Base-by-base conservation (phyloP, 2,888 invertebrate genomes). In the Fragum whitleyi region DNA sequence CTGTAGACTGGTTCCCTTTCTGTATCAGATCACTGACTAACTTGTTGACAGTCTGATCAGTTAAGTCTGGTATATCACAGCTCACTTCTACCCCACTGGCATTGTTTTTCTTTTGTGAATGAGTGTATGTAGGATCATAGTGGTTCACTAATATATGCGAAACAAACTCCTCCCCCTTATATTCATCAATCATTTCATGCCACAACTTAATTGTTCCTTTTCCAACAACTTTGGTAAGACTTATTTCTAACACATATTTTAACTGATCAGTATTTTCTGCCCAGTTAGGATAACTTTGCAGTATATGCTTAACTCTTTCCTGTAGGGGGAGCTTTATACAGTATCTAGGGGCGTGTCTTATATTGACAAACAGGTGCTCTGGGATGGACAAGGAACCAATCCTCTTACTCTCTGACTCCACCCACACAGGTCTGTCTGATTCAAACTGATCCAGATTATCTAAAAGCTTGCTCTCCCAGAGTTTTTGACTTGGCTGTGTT, bases 361-460 rank as follows among this genome's bases (percentile, higher is more conserved):
- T 75, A 21, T 77, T 69, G 7, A 75, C 5, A 71, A 89, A 89
- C 55, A 90, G 61, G 16, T 14, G 53, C 9, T 70, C 47, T 3
- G 89, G 90, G 28, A 90, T 79, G 11, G 21, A 19, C 11, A 87
- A 67, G 3, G 67, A 77, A 16, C 90, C 89, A n/a, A 90, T 87
- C n/a, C 77, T 74, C 53, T 68, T n/a, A 76, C 89, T 89, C 73
- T 90, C 89, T 5, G 90, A 89, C 76, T 90, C 90, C 59, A 90
- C 71, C 88, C 89, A 90, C 21, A 90, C 87, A 11, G 86, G 83
- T 61, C 47, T 73, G 9, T 73, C 29, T 1, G 75, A 61, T 55
- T 83, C 61, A 71, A 89, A 88, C 2, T 39, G 23, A 3, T 57
- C 23, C 11, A 90, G 61, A 23, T 80, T 53, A 32, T 86, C 67